Percentiles rank a stretch among this genome's conserved stretches.
Evolutionary conservation across 2,797 vertebrate species (phyloP).

Genomic region (Arnoldichthys spilopterus): DNA sequence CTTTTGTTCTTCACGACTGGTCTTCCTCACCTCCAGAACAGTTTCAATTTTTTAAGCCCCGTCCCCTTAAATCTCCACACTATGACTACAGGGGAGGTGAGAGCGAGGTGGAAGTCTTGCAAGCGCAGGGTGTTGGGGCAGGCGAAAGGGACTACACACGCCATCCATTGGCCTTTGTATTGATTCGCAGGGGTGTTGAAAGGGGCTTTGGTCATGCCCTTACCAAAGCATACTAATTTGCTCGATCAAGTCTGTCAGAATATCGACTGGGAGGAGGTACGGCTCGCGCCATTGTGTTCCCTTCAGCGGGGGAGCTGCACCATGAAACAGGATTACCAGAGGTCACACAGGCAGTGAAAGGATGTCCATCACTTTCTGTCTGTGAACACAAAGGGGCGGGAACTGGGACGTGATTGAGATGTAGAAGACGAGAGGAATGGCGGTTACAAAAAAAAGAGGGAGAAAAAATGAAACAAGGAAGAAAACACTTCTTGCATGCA

Average conservation of each 20-base stretch:
- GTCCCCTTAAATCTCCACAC: conserved; percentile 17
- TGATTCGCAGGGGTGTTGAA: conserved; percentile 93
- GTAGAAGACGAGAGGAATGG: conserved; percentile 85
- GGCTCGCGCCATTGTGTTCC: conserved; percentile 92
- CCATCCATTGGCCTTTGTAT: conserved; percentile 91
- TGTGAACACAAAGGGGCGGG: conserved; percentile 89
- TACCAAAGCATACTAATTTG: conserved; percentile 99
- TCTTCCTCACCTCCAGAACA: conserved; percentile 42
- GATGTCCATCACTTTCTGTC: conserved; percentile 93
- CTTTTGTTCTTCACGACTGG: conserved; percentile 49
- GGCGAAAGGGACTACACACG: conserved; percentile 66
- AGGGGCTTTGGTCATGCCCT: conserved; percentile 97
- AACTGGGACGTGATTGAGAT: conserved; percentile 91
- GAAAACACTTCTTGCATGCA: conserved; percentile 84
- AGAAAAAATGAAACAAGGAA: conserved; percentile 13
- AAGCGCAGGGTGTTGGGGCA: conserved; percentile 71
- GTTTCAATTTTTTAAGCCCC: conserved; percentile 48
- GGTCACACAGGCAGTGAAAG: conserved; percentile 96
- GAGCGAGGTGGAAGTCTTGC: conserved; percentile 53
- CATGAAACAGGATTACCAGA: conserved; percentile 99
- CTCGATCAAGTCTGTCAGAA: conserved; percentile 97
- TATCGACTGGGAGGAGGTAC: conserved; percentile 95
- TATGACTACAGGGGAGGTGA: conserved; percentile 34
- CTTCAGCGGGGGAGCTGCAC: conserved; percentile 92
- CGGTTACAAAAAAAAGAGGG: conserved; percentile 71